Percentiles rank a stretch among this genome's conserved stretches.
phyloP scores from a whole-genome alignment of 2,113 vertebrate species.

The Hydropotes inermis region DNA sequence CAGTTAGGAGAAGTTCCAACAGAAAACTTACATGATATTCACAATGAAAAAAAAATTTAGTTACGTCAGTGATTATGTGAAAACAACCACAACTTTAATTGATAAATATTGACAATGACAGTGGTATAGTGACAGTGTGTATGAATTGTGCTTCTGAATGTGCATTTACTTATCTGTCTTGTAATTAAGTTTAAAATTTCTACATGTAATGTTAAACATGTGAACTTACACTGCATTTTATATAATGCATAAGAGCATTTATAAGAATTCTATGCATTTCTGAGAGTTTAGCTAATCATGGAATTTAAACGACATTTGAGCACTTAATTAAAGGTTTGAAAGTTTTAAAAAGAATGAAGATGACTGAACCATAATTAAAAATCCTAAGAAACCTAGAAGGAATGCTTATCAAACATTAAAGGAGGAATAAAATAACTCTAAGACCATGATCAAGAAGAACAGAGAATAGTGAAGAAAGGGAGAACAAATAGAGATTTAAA shows the following conservation, averaged over 20 bases:
- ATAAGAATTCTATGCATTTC: background rate
- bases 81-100: background rate
- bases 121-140: background rate
- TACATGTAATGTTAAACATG: background rate
- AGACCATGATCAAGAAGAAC: background rate
- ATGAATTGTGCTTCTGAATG: background rate
- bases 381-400: background rate
- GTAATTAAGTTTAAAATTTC: background rate
- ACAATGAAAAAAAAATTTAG: background rate
- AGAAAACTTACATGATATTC: background rate
- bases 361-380: background rate
- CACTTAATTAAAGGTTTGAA: background rate
- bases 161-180: background rate
- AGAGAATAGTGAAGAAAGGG: background rate
- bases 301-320: background rate
- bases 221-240: background rate
- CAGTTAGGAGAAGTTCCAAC: background rate
- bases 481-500: background rate
- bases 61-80: background rate
- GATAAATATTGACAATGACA: background rate
- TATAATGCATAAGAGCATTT: background rate
- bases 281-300: background rate
- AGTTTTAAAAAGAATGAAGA: background rate
- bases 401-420: background rate
- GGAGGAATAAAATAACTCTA: background rate